Conservation (phyloP, 2,797 vertebrate genomes). For the Helarctos malayanus region DNA sequence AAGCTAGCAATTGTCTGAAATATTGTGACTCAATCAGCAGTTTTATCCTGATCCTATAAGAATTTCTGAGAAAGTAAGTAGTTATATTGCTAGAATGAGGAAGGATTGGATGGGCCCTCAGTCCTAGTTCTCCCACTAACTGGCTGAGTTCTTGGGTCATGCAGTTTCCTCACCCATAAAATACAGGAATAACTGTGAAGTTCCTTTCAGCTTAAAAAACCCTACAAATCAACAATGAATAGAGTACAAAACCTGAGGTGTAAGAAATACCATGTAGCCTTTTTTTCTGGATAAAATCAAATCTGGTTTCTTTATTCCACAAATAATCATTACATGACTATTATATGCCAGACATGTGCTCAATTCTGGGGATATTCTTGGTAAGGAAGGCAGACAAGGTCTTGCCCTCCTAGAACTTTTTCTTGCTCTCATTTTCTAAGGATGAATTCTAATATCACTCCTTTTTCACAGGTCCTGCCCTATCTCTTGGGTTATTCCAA, state of each 20-base stretch:
- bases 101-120: not conserved
- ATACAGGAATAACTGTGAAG: not conserved
- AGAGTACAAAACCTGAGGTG: not conserved
- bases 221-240: not conserved
- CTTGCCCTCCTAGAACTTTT: not conserved
- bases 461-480: not conserved
- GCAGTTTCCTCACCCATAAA: not conserved
- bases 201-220: not conserved
- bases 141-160: not conserved
- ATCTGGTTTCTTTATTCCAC: slow-evolving; percentile 6
- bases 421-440: not conserved
- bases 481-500: not conserved
- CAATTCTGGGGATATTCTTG: not conserved
- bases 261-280: not conserved
- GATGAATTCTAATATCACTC: not conserved
- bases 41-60: not conserved
- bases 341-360: not conserved
- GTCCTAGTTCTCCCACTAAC: not conserved
- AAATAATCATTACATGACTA: not conserved
- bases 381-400: not conserved
- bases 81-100: not conserved
- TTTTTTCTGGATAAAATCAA: not conserved
- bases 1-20: not conserved
- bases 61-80: not conserved
- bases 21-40: not conserved